These are phyloP conservation scores for Napeogenes inachia DNA, from an alignment of 2,888 invertebrate genomes.

Conservation along the genomic window DNA sequence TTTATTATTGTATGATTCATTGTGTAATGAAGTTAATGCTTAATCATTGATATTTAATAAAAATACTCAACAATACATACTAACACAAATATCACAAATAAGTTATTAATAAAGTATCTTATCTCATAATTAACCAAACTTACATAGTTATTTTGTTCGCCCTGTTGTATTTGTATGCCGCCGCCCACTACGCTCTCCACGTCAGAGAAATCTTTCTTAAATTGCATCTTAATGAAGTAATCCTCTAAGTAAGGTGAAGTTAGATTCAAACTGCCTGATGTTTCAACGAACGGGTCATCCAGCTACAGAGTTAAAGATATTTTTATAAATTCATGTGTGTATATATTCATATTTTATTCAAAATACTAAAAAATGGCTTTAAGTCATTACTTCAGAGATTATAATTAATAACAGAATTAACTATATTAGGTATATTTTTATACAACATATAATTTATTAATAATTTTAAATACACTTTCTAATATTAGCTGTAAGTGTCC, in stretches of 20 bases:
- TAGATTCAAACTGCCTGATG: conserved; percentile 78
- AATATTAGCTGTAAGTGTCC: no score
- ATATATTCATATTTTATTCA: no score
- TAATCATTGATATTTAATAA: no score
- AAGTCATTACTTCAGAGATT: no score
- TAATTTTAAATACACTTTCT: no score
- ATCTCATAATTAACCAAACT: conserved; percentile 33
- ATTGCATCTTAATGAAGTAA: conserved; percentile 80
- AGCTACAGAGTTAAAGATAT: conserved; percentile 49
- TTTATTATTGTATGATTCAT: no score
- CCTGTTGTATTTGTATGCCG: conserved; percentile 78
- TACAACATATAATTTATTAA: no score
- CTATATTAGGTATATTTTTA: not conserved
- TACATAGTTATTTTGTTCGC: conserved; percentile 74
- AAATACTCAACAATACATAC: no score
- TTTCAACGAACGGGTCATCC: conserved; percentile 81
- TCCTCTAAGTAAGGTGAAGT: conserved; percentile 80
- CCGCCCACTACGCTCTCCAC: conserved; percentile 80
- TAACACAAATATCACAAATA: no score
- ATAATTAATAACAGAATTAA: not conserved
- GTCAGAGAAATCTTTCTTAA: conserved; percentile 83
- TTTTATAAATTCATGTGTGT: not conserved
- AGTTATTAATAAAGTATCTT: no score
- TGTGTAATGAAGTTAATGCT: no score
- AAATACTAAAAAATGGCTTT: no score